Base-by-base conservation (phyloP, 37 sponge, comb jelly and placozoan species). In the Chondrosia reniformis region DNA sequence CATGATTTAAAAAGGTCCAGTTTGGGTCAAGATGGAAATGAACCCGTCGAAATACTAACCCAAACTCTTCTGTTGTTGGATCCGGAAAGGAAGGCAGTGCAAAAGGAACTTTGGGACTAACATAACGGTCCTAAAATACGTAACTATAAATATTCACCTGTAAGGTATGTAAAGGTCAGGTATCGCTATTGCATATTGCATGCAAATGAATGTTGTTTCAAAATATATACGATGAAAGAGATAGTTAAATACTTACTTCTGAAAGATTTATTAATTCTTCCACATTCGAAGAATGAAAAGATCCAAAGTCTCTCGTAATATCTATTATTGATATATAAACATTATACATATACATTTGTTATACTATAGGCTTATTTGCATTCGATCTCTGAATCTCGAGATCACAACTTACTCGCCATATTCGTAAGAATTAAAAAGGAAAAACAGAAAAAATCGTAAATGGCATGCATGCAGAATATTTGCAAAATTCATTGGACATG, bases 1-100 rank as follows among this genome's bases (percentile, higher is more conserved):
- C 96, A 77, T 95, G 96, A 45, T 95, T 95, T n/a, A 95, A 46
- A 38, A 80, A 95, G 1, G 86, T 79, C 46, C 45, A 63, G 34
- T 25, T 39, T 39, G 76, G 76, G 2, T 74, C 76, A 33, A 82
- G 54, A 66, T 58, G 75, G 76, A 82, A 82, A 40, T 82, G 83
- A 13, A 46, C 75, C 41, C 28, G 39, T 38, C 75, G 74, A 52
- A 74, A 43, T 41, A 33, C 76, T 19, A 33, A 31, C 13, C 83
- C 83, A 71, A 82, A 82, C 41, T 40, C 3, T 28, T 77, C 77
- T 12, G 21, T 27, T 0, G 43, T 72, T 21, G 33, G 39, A 37
- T 67, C 80, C 25, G 80, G 67, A 65, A 91, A 91, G 24, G 34
- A 31, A 33, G 91, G 91, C 8, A 83, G 33, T n/a, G 44, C 65